Conservation (phyloP, 30 jellyfish, hydroid and myxozoan genomes). For the Hydractinia symbiolongicarpus region DNA sequence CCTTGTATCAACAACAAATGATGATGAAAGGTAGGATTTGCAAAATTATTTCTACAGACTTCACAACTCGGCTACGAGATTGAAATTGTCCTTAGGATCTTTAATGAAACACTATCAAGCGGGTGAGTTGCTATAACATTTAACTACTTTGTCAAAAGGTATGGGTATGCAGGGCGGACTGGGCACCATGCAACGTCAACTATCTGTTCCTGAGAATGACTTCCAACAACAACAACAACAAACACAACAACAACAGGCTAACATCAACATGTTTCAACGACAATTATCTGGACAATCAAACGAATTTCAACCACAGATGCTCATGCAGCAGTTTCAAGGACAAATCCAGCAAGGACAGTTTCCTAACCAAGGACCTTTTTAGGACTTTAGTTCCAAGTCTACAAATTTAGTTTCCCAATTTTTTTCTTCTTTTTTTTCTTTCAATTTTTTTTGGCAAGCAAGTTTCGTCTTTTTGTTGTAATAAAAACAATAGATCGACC, state of each 20-base stretch:
- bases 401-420: too few relatives aligned
- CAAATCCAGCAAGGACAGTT: constrained; percentile 1
- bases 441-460: too few relatives aligned
- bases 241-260: constrained; percentile 13
- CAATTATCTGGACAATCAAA: constrained; percentile 59
- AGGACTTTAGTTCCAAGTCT: not conserved
- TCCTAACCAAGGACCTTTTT: constrained; percentile 18
- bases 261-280: constrained; percentile 44
- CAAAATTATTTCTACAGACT: not conserved
- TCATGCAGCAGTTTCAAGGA: constrained; percentile 17
- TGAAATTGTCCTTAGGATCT: too few relatives aligned
- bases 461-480: too few relatives aligned
- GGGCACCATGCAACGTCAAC: constrained; percentile 17
- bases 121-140: too few relatives aligned
- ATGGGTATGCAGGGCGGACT: not conserved
- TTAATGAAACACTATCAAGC: too few relatives aligned
- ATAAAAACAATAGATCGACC: too few relatives aligned
- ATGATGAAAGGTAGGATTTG: not conserved
- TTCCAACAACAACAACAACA: constrained; percentile 3
- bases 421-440: too few relatives aligned
- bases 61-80: too few relatives aligned
- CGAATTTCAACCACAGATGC: constrained; percentile 46
- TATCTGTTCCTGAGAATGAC: constrained; percentile 7
- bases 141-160: not conserved
- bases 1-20: constrained; percentile 12